These are phyloP conservation scores for Gobius niger DNA, from an alignment of 2,113 vertebrate species.

Conservation along the genomic window DNA sequence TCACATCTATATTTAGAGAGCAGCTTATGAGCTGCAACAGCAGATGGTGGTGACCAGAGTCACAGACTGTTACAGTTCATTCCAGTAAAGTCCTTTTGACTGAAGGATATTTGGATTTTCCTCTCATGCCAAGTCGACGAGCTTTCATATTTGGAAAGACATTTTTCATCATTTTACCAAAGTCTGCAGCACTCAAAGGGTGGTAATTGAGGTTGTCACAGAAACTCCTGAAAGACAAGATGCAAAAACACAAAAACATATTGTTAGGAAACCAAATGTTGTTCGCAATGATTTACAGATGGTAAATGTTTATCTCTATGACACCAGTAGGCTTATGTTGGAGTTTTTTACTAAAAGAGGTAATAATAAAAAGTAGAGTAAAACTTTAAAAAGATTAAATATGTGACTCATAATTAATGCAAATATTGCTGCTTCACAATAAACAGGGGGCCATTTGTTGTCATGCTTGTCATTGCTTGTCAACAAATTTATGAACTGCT, in stretches of 20 bases:
- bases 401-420: neutral
- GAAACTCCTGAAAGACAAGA: slow-evolving; percentile 61
- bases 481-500: neutral
- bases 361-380: neutral
- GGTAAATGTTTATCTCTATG: neutral
- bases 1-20: slow-evolving; percentile 80
- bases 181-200: slow-evolving; percentile 96
- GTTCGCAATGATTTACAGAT: neutral
- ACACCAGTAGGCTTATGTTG: neutral
- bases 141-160: slow-evolving; percentile 99
- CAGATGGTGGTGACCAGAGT: slow-evolving; percentile 77
- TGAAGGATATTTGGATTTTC: slow-evolving; percentile 99
- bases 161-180: slow-evolving; percentile 99
- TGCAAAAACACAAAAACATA: neutral
- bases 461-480: neutral
- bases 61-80: slow-evolving; percentile 61
- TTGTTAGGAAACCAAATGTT: neutral
- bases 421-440: neutral
- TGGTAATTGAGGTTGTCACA: slow-evolving; percentile 99
- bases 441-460: neutral
- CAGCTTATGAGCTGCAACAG: slow-evolving; percentile 74
- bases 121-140: slow-evolving; percentile 96
- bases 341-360: neutral
- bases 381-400: neutral
- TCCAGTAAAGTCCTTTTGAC: slow-evolving; percentile 75